Evolutionary conservation across 2,113 vertebrate genomes (phyloP).

Genomic region (Marcusenius ussheri): DNA sequence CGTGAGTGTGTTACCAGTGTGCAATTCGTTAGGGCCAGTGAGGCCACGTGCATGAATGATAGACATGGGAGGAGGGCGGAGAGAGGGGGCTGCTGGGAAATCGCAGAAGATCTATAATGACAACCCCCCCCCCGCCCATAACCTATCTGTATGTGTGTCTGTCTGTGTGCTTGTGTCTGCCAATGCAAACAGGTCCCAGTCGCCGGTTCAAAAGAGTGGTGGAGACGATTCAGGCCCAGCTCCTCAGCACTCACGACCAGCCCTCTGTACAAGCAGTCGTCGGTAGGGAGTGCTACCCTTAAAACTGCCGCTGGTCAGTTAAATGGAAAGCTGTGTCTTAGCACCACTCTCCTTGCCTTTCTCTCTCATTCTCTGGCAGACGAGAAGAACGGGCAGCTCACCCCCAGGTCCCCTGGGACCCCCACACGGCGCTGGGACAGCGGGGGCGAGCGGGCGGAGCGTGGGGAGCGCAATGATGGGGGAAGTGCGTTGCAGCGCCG

Average conservation of each 20-base stretch:
- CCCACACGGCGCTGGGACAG: conserved; percentile 67
- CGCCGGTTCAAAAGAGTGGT: conserved; percentile 85
- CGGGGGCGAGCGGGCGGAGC: conserved; percentile 42
- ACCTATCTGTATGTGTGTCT: not conserved
- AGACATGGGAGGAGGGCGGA: not conserved
- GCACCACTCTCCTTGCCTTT: not conserved
- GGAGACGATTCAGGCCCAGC: conserved; percentile 87
- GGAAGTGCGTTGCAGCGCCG: conserved; percentile 55
- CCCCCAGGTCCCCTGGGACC: conserved; percentile 60
- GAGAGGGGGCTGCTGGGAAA: not conserved
- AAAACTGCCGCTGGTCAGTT: not conserved
- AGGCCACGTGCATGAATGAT: not conserved
- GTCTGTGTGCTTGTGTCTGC: not conserved
- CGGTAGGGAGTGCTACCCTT: conserved; percentile 50
- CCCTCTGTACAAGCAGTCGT: conserved; percentile 83
- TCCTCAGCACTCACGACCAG: conserved; percentile 83
- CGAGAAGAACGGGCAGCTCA: conserved; percentile 77
- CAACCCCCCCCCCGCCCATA: not conserved
- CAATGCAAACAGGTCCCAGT: conserved; percentile 68
- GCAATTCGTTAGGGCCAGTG: not conserved
- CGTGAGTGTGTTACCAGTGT: not conserved
- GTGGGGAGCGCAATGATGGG: conserved; percentile 25
- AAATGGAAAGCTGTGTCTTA: not conserved
- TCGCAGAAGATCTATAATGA: not conserved
- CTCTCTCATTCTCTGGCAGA: conserved; percentile 40